Percentiles rank a stretch among this genome's conserved stretches.
phyloP scores from a whole-genome alignment of 2,888 invertebrate genomes.

The Orchesella flavescens region DNA sequence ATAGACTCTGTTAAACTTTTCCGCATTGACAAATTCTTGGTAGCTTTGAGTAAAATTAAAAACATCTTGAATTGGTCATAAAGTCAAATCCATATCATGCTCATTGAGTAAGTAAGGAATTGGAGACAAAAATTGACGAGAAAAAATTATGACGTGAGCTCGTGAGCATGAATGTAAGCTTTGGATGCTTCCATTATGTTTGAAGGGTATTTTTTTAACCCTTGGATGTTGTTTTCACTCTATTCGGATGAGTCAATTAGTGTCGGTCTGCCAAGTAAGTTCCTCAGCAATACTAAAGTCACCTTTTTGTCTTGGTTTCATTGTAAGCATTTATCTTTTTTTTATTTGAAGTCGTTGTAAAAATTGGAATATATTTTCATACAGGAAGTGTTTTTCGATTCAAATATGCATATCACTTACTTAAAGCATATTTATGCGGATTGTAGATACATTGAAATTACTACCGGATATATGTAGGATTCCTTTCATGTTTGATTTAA shows the following conservation, averaged over 20 bases:
- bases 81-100: slow-evolving; percentile 46
- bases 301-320: not conserved
- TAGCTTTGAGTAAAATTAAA: too few species aligned
- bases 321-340: too few species aligned
- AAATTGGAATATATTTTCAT: too few species aligned
- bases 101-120: slow-evolving; percentile 52
- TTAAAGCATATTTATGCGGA: too few species aligned
- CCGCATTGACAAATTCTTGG: slow-evolving; percentile 30
- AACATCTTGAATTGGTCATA: slow-evolving; percentile 3
- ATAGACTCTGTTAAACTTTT: slow-evolving; percentile 38
- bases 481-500: too few species aligned
- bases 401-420: too few species aligned
- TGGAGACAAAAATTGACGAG: slow-evolving; percentile 51
- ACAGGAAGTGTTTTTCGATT: too few species aligned
- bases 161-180: slow-evolving; percentile 14
- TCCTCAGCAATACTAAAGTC: not conserved
- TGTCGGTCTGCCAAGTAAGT: slow-evolving; percentile 14
- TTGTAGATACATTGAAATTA: too few species aligned
- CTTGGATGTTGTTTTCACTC: not conserved
- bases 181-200: slow-evolving; percentile 22
- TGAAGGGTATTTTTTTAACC: not conserved
- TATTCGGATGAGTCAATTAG: slow-evolving; percentile 34
- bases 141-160: slow-evolving; percentile 20
- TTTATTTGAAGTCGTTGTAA: too few species aligned
- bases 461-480: too few species aligned